These are phyloP conservation scores for Pelecanus crispus DNA, from an alignment of 2,113 vertebrate genomes.

Conservation along the genomic window DNA sequence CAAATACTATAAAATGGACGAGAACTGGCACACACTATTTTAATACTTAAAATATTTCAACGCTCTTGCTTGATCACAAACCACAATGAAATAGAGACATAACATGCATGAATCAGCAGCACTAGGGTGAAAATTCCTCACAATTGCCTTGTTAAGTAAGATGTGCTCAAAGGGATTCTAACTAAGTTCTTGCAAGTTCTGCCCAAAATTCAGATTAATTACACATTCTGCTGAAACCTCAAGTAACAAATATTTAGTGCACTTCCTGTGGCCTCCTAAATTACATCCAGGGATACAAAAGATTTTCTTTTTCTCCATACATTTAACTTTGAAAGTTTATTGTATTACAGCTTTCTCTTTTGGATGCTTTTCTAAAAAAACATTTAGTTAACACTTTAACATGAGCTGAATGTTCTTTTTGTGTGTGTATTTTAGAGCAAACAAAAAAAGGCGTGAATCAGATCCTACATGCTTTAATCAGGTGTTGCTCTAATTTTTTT, in stretches of 20 bases:
- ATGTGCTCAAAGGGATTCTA: not conserved
- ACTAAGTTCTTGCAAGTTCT: not conserved
- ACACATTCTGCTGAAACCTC: not conserved
- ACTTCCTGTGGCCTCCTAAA: not conserved
- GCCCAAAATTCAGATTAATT: slow-evolving; percentile 1
- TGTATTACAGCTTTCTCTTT: not conserved
- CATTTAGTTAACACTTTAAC: not conserved
- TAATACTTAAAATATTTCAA: slow-evolving; percentile 48
- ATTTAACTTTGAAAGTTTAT: not conserved
- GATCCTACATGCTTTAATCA: not conserved
- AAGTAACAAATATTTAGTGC: slow-evolving; percentile 10
- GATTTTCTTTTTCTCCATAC: not conserved
- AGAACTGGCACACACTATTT: slow-evolving; percentile 12
- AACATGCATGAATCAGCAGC: not conserved
- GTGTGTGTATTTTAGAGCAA: not conserved
- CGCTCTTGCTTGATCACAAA: not conserved
- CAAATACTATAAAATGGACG: slow-evolving; percentile 14
- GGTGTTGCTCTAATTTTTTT: not conserved
- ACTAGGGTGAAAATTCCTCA: not conserved
- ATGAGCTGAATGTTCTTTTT: not conserved
- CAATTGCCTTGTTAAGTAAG: not conserved
- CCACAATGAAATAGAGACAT: not conserved
- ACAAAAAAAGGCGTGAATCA: not conserved
- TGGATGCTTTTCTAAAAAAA: not conserved
- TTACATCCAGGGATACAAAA: not conserved